phyloP scores from a whole-genome alignment of 2,797 vertebrate genomes.

The Taenioides sp. region DNA sequence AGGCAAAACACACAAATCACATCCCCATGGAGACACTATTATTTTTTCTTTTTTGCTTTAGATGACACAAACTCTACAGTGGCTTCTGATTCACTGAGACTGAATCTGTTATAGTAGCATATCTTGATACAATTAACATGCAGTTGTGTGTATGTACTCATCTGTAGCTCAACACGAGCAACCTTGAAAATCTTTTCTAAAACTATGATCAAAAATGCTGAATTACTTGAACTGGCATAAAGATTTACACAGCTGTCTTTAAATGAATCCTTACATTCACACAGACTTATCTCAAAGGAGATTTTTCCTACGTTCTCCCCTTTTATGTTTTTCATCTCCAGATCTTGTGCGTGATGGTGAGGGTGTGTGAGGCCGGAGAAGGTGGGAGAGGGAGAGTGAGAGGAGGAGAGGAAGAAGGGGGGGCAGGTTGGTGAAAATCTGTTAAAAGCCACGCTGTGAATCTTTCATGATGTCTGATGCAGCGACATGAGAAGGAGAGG shows the following conservation, averaged over 20 bases:
- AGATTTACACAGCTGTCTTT: not conserved
- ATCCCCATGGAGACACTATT: not conserved
- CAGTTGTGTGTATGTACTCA: not conserved
- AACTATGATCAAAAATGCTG: not conserved
- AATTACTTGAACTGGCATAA: not conserved
- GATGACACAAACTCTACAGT: not conserved
- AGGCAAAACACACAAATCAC: no score
- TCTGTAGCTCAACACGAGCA: not conserved
- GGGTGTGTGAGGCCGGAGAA: not conserved
- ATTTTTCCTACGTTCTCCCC: not conserved
- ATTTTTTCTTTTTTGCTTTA: not conserved
- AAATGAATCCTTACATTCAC: not conserved
- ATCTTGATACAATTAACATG: not conserved
- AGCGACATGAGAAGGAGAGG: conserved; percentile 46
- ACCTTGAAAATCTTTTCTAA: not conserved
- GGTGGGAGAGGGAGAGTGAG: not conserved
- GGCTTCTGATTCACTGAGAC: not conserved
- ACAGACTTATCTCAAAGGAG: not conserved
- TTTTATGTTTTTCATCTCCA: not conserved
- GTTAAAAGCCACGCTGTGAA: conserved; percentile 70
- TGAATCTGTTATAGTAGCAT: not conserved
- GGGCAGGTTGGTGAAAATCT: conserved; percentile 27
- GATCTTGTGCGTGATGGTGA: not conserved
- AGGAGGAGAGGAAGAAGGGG: conserved; percentile 9
- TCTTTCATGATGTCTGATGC: conserved; percentile 74